phyloP scores from a whole-genome alignment of 2,113 vertebrate species.

The Junco hyemalis region DNA sequence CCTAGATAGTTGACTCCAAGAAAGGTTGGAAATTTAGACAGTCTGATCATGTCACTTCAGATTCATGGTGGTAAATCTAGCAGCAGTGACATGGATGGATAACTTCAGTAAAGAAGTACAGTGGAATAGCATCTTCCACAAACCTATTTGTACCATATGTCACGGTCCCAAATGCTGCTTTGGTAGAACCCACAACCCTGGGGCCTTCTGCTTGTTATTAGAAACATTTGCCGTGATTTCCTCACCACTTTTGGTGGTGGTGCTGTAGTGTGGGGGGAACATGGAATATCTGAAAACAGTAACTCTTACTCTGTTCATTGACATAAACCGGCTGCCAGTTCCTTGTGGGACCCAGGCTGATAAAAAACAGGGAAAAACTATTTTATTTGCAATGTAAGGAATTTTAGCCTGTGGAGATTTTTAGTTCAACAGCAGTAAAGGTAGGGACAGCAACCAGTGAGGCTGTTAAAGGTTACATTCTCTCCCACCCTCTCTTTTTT shows the following conservation, averaged over 20 bases:
- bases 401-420: slow-evolving; percentile 83
- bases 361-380: slow-evolving; percentile 88
- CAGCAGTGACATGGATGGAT: background rate
- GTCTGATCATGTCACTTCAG: background rate
- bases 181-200: slow-evolving; percentile 56
- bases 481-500: slow-evolving; percentile 62
- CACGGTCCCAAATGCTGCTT: slow-evolving; percentile 44
- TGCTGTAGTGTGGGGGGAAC: slow-evolving; percentile 16
- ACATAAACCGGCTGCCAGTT: slow-evolving; percentile 84
- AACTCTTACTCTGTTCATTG: slow-evolving; percentile 78
- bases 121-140: slow-evolving; percentile 49
- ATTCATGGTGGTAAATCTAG: slow-evolving; percentile 12
- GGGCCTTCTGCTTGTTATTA: slow-evolving; percentile 82
- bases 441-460: slow-evolving; percentile 75
- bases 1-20: background rate
- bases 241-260: slow-evolving; percentile 43
- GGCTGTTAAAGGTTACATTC: slow-evolving; percentile 74
- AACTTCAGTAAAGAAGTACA: background rate
- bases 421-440: slow-evolving; percentile 79
- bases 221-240: slow-evolving; percentile 84
- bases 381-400: slow-evolving; percentile 85
- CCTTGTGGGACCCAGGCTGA: slow-evolving; percentile 82
- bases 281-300: slow-evolving; percentile 83
- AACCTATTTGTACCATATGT: slow-evolving; percentile 27
- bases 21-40: background rate